Percentiles rank a stretch among this genome's conserved stretches.
phyloP scores from a whole-genome alignment of 2,888 invertebrate genomes.

The Nephrotoma appendiculata region DNA sequence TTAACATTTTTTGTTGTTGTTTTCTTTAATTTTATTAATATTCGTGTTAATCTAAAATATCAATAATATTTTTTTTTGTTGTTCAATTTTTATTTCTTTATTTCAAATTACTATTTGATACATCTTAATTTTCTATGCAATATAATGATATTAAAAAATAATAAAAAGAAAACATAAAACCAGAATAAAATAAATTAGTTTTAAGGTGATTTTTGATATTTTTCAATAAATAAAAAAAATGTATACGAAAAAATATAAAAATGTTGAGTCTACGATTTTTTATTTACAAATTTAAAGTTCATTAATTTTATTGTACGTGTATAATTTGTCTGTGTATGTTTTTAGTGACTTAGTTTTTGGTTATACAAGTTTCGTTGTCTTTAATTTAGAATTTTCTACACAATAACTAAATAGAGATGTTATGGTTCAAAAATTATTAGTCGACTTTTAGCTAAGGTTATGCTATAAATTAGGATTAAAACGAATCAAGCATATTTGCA shows the following conservation, averaged over 20 bases:
- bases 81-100: neutral
- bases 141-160: neutral
- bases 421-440: neutral
- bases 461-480: neutral
- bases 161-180: neutral
- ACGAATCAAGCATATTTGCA: neutral
- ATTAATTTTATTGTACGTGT: neutral
- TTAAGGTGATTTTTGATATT: neutral
- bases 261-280: neutral
- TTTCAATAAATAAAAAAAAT: neutral
- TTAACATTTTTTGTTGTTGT: neutral
- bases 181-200: neutral
- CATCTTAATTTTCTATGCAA: neutral
- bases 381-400: neutral
- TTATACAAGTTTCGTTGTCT: neutral
- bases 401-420: neutral
- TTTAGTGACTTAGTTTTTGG: neutral
- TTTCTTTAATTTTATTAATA: neutral
- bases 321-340: neutral
- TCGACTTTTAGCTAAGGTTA: neutral
- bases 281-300: neutral
- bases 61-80: neutral
- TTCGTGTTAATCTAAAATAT: neutral
- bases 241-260: neutral
- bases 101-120: neutral